phyloP scores from a whole-genome alignment of 1,140 invertebrate species.

The Drosophila ambigua region DNA sequence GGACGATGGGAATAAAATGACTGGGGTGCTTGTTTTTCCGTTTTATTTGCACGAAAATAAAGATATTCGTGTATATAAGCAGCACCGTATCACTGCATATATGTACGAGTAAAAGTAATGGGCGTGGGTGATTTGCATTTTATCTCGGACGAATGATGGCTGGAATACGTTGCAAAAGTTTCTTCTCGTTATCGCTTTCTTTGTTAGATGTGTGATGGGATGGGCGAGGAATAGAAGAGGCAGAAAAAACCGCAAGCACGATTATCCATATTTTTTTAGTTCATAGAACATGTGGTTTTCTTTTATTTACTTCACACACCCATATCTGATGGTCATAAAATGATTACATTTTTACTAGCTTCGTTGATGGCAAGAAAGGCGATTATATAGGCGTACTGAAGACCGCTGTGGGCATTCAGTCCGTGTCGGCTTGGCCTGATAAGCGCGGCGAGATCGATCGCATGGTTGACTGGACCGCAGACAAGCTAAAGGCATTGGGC shows the following conservation, averaged over 20 bases:
- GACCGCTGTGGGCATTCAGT: slow-evolving; percentile 96
- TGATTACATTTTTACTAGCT: slow-evolving; percentile 53
- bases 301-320: slow-evolving; percentile 18
- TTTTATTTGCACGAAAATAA: slow-evolving; percentile 16
- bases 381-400: slow-evolving; percentile 91
- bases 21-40: background rate
- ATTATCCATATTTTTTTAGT: slow-evolving; percentile 6
- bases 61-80: slow-evolving; percentile 14
- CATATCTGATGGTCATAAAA: slow-evolving; percentile 38
- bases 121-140: slow-evolving; percentile 42
- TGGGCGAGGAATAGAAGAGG: background rate
- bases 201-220: slow-evolving; percentile 1
- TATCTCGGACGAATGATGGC: slow-evolving; percentile 13
- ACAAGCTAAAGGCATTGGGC: slow-evolving; percentile 90
- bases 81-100: slow-evolving; percentile 34
- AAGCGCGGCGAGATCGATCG: slow-evolving; percentile 84
- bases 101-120: slow-evolving; percentile 12
- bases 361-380: slow-evolving; percentile 62
- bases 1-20: background rate
- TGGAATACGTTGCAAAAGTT: slow-evolving; percentile 1
- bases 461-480: slow-evolving; percentile 91
- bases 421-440: slow-evolving; percentile 93
- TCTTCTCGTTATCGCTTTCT: slow-evolving; percentile 9
- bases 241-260: slow-evolving; percentile 1
- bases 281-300: slow-evolving; percentile 4